Evolutionary conservation across 2,888 invertebrate species (phyloP), one percentile per base, ranked within the genome.

Genomic region (Ormyrus pomaceus): DNA sequence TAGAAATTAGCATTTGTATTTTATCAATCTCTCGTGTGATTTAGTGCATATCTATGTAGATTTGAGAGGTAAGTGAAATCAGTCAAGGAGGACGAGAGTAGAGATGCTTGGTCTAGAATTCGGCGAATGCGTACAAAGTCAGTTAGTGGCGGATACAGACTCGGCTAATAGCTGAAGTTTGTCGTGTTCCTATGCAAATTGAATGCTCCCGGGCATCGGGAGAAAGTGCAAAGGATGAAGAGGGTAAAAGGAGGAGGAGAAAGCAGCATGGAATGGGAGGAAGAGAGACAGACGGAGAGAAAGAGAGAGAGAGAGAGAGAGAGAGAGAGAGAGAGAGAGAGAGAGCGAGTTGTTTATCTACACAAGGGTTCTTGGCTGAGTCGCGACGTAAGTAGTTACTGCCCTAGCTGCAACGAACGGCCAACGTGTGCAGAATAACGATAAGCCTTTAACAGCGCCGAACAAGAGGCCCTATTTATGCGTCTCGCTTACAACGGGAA

Each of bases 141-240:
- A 73, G 75, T 84, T 85, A 82, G 83, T 83, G 84, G 84, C 84
- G 84, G 75, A 77, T 85, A 84, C 58, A 59, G 71, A 65, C 71
- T 83, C 83, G 84, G 85, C 87, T 88, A 88, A 88, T 88, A 88
- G 88, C 85, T 84, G 84, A 88, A 88, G 88, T 88, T 88, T 85
- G 88, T 86, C 85, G 87, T 85, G 86, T 88, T 88, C 88, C 88
- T 86, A 88, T 88, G 88, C 88, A 88, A 88, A 88, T 88, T 85
- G 85, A 85, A 85, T 86, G 88, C 86, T 88, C 85, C 86, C 85
- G 85, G 86, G 87, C 84, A 87, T 87, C 84, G 85, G 83, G 84
- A 84, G 85, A 62, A 62, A 48, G 62, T 62, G 62, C 62, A 62
- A 62, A 48, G 62, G 62, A 62, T 62, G 62, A 62, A 62, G 62